Percentiles rank a stretch among this genome's conserved stretches.
Conservation (phyloP, 2,888 invertebrate species). For the Caenorhabditis macrosperma region DNA sequence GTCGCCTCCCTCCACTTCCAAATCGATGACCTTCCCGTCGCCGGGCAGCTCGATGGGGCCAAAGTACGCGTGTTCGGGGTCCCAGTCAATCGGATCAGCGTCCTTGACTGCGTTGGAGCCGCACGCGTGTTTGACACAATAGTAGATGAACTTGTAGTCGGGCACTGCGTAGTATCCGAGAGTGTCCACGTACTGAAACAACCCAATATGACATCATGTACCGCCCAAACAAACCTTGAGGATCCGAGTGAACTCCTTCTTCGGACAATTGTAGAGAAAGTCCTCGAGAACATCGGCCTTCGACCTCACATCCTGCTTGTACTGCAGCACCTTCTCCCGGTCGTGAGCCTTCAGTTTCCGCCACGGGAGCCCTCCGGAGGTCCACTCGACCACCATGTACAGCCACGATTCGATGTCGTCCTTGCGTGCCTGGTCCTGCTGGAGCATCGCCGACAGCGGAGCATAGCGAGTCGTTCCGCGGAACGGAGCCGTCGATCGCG, state of each 20-base stretch:
- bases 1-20: conserved; percentile 55
- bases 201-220: too few species aligned
- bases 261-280: conserved; percentile 63
- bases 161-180: conserved; percentile 72
- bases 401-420: conserved; percentile 77
- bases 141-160: conserved; percentile 73
- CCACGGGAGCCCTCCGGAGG: conserved; percentile 74
- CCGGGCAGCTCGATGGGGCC: conserved; percentile 66
- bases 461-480: conserved; percentile 76
- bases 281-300: conserved; percentile 56
- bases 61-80: conserved; percentile 59
- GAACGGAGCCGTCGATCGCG: conserved; percentile 69
- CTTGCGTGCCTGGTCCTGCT: conserved; percentile 72
- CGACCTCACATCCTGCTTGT: conserved; percentile 66
- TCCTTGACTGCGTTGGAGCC: conserved; percentile 65
- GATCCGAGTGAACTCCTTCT: conserved; percentile 62
- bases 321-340: conserved; percentile 68
- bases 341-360: conserved; percentile 63
- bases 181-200: conserved; percentile 68
- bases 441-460: conserved; percentile 66
- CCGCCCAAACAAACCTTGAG: too few species aligned
- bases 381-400: conserved; percentile 77
- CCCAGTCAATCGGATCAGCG: conserved; percentile 71
- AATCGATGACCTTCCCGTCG: conserved; percentile 63
- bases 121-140: conserved; percentile 63